Conservation (phyloP, 2,797 vertebrate genomes). For the Silurus lanzhouensis region DNA sequence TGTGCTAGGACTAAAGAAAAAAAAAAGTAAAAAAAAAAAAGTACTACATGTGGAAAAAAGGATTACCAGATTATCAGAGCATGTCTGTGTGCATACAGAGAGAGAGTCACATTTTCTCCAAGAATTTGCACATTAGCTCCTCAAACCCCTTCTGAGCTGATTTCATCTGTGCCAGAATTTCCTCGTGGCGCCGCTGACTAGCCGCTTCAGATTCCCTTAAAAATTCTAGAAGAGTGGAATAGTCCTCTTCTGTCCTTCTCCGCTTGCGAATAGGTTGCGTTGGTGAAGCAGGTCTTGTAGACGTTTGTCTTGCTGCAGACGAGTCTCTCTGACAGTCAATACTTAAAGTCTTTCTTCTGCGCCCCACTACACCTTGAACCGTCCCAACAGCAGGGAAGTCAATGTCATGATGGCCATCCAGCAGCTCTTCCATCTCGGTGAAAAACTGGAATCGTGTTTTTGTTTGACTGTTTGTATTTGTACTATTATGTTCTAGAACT, state of each 20-base stretch:
- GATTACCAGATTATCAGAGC: background rate
- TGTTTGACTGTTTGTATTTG: slow-evolving; percentile 16
- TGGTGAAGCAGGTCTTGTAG: slow-evolving; percentile 16
- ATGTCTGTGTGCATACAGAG: background rate
- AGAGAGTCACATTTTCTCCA: slow-evolving; percentile 23
- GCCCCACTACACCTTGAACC: slow-evolving; percentile 10
- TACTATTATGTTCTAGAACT: slow-evolving; percentile 11
- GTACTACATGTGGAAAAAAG: background rate
- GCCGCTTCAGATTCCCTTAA: slow-evolving; percentile 24
- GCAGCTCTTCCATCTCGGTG: slow-evolving; percentile 26
- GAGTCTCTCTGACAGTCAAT: slow-evolving; percentile 13
- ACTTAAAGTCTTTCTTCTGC: background rate
- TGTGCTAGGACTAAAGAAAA: background rate
- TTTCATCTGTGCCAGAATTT: slow-evolving; percentile 30
- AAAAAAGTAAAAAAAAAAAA: background rate
- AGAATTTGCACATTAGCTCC: slow-evolving; percentile 23
- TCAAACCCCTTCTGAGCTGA: slow-evolving; percentile 28
- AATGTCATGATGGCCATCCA: slow-evolving; percentile 27
- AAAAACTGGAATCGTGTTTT: slow-evolving; percentile 33
- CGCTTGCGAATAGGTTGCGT: slow-evolving; percentile 15
- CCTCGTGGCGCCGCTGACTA: slow-evolving; percentile 32
- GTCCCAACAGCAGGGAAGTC: slow-evolving; percentile 10
- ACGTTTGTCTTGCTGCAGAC: background rate
- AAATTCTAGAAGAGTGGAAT: slow-evolving; percentile 28
- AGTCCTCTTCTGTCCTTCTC: slow-evolving; percentile 16